Base-by-base conservation (phyloP, 2,888 invertebrate genomes). In the Ochropacha duplaris region DNA sequence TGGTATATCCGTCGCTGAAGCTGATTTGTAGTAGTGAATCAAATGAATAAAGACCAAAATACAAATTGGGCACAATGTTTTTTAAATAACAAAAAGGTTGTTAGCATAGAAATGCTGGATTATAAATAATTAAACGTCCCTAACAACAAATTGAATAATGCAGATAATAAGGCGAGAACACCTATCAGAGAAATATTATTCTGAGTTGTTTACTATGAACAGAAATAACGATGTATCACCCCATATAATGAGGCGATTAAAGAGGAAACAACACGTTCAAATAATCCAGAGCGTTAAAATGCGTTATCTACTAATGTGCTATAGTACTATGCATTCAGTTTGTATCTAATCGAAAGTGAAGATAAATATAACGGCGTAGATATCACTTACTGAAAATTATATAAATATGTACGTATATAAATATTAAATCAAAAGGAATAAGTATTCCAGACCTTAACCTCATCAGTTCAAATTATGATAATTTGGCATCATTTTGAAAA, bases 221-320 rank as follows among this genome's bases (percentile, higher is more conserved):
- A 44, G 16, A 44, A 44, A 16, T 39, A 44, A 44, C 19, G 19
- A 44, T 6, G 19, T 44, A 19, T 19, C 2, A 31, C 22, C 28
- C 22, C 50, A 22, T 39, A 50, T 58, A 56, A 59, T 50, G 39
- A 57, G 49, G 49, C 34, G 62, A 68, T 68, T 62, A 70, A 54
- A 62, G 50, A 50, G 56, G 59, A 59, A 60, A 62, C 61, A 57
- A 61, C 57, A 57, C 56, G 56, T 56, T 64, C 61, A 69, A 64
- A 61, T 74, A 72, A 76, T 69, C 70, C 61, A 51, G 16, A 57
- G 55, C 54, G 64, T 68, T 64, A 60, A 66, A 54, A 56, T 54
- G 54, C 59, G 55, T 67, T 69, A 71, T 74, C 71, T 62, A 54
- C 58, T 57, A 62, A 55, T 64, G 65, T 63, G 63, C 66, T 66